Evolutionary conservation across 2,888 invertebrate genomes (phyloP).

Genomic region (Epiblema foenella): DNA sequence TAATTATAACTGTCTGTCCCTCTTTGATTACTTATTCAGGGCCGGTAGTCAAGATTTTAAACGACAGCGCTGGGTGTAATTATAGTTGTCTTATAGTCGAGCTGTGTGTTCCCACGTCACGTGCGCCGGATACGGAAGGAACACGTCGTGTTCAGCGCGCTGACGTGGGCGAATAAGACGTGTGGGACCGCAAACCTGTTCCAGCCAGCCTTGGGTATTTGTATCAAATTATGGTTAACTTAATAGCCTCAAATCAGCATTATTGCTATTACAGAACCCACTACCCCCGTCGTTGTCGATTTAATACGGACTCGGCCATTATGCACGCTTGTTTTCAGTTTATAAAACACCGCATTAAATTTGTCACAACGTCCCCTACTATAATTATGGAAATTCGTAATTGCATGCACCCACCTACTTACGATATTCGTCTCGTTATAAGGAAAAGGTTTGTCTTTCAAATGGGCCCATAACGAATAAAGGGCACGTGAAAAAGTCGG

Average conservation of each 20-base stretch:
- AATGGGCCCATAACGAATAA: slow-evolving; percentile 67
- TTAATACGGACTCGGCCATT: slow-evolving; percentile 62
- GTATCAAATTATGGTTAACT: slow-evolving; percentile 56
- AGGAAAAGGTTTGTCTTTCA: slow-evolving; percentile 54
- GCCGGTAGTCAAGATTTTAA: neutral
- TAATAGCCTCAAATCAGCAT: slow-evolving; percentile 55
- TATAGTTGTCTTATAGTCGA: slow-evolving; percentile 7
- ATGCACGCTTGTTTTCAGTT: slow-evolving; percentile 55
- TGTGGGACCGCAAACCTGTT: slow-evolving; percentile 51
- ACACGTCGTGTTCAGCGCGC: slow-evolving; percentile 27
- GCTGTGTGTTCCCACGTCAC: slow-evolving; percentile 28
- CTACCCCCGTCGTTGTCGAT: slow-evolving; percentile 62
- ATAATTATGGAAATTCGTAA: slow-evolving; percentile 39
- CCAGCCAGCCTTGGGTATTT: slow-evolving; percentile 44
- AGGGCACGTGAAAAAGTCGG: slow-evolving; percentile 80
- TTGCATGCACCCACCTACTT: slow-evolving; percentile 33
- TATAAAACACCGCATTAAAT: slow-evolving; percentile 50
- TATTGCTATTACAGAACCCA: slow-evolving; percentile 52
- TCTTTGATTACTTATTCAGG: slow-evolving; percentile 24
- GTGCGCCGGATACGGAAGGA: slow-evolving; percentile 8
- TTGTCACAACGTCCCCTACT: slow-evolving; percentile 34
- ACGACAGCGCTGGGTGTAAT: slow-evolving; percentile 4
- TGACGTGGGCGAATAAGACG: slow-evolving; percentile 63
- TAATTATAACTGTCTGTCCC: slow-evolving; percentile 24
- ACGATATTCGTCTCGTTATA: slow-evolving; percentile 44